Conservation (phyloP, 2,797 vertebrate genomes). For the Mormyrus proboscirostris region DNA sequence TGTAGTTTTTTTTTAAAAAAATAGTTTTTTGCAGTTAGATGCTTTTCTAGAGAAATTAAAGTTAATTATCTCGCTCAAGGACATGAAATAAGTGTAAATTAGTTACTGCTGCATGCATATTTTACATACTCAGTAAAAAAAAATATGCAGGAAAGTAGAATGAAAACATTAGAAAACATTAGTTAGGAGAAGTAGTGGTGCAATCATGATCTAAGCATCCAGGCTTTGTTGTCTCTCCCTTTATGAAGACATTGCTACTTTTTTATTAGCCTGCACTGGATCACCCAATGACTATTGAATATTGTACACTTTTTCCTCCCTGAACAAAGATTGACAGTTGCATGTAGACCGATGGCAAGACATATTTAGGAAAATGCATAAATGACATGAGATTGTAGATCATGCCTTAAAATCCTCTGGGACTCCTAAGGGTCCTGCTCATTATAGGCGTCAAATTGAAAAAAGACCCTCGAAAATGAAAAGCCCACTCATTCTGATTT, state of each 20-base stretch:
- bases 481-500: conserved; percentile 5
- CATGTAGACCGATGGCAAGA: neutral
- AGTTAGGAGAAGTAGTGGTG: neutral
- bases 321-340: neutral
- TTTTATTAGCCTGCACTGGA: neutral
- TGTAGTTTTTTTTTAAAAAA: neutral
- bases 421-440: neutral
- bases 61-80: neutral
- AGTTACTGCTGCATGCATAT: neutral
- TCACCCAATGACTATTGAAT: neutral
- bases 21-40: neutral
- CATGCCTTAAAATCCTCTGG: neutral
- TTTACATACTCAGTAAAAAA: neutral
- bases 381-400: neutral
- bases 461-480: neutral
- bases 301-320: neutral
- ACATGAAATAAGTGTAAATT: conserved; percentile 1
- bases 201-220: neutral
- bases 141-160: neutral
- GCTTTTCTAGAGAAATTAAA: neutral
- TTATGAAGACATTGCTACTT: neutral
- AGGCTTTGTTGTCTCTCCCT: neutral
- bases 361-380: neutral
- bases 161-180: neutral
- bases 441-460: neutral